A percentile compares a stretch with the other conserved stretches of the same genome.
Conservation (phyloP, 2,797 vertebrate species). For the Chaetodon trifasciatus region DNA sequence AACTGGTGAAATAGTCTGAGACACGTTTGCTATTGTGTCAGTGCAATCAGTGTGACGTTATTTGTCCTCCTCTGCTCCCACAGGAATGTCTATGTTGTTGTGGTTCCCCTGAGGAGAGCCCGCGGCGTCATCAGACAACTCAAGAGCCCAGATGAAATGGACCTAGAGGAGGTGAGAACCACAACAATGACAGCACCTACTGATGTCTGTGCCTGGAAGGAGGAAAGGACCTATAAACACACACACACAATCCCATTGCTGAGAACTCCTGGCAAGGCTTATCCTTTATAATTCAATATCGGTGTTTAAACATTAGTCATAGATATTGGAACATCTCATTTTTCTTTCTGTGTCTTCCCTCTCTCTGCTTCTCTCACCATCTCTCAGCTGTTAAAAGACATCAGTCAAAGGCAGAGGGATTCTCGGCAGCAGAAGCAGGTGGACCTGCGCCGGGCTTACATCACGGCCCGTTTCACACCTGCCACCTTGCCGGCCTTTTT, state of each 20-base stretch:
- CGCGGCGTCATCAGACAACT: conserved; percentile 90
- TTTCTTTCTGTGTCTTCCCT: conserved; percentile 23
- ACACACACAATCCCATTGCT: conserved; percentile 28
- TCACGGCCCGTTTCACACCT: conserved; percentile 93
- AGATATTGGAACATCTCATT: conserved; percentile 36
- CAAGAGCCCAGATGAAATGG: conserved; percentile 97
- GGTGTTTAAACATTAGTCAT: conserved; percentile 53
- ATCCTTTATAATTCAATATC: conserved; percentile 55
- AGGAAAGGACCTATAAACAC: conserved; percentile 53
- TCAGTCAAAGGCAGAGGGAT: conserved; percentile 89
- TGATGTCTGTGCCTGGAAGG: conserved; percentile 58
- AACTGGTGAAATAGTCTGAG: conserved; percentile 14
- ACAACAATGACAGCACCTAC: conserved; percentile 48
- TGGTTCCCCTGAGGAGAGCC: conserved; percentile 92
- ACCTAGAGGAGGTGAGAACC: conserved; percentile 94
- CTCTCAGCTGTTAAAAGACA: conserved; percentile 92
- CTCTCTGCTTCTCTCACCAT: not conserved
- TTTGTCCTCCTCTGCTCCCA: conserved; percentile 52
- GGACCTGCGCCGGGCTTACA: conserved; percentile 93
- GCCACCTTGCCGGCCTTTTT: conserved; percentile 91
- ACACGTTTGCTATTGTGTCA: conserved; percentile 10
- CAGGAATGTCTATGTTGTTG: conserved; percentile 97
- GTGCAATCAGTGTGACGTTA: conserved; percentile 36
- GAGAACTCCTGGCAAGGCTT: conserved; percentile 52
- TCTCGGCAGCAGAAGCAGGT: conserved; percentile 93